Conservation (phyloP, 1,140 invertebrate genomes). For the Stratiolaelaps scimitus region DNA sequence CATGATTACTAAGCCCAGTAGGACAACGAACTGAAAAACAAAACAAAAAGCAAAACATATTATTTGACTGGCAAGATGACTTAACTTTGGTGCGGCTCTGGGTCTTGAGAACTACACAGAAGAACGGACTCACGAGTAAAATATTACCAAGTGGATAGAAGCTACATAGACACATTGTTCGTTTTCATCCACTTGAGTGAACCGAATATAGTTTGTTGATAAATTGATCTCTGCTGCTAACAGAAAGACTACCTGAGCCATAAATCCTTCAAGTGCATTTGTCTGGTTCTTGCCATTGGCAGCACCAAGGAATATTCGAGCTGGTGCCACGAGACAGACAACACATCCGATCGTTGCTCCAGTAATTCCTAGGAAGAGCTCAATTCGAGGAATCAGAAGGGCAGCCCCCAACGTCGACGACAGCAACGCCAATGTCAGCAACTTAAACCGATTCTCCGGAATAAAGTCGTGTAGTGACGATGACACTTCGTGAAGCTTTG, state of each 20-base stretch:
- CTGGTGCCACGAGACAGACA: constrained; percentile 81
- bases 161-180: too few relatives aligned
- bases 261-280: constrained; percentile 39
- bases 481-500: constrained; percentile 33
- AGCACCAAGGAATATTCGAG: constrained; percentile 49
- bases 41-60: neutral
- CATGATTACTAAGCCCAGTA: constrained; percentile 12
- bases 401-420: constrained; percentile 36
- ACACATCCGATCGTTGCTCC: constrained; percentile 90
- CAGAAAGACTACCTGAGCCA: constrained; percentile 41
- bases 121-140: neutral
- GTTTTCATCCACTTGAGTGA: too few relatives aligned
- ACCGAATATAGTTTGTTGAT: too few relatives aligned
- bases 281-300: constrained; percentile 40
- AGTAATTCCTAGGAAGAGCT: constrained; percentile 76
- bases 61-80: neutral
- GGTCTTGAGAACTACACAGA: neutral
- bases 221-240: too few relatives aligned
- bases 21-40: constrained; percentile 1
- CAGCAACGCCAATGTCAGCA: constrained; percentile 36
- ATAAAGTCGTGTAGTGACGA: constrained; percentile 33
- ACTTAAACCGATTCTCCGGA: constrained; percentile 36
- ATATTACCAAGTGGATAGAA: too few relatives aligned
- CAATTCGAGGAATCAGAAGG: constrained; percentile 70
- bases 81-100: neutral